Conservation (phyloP, 2,113 vertebrate species). For the Syrrhaptes paradoxus region DNA sequence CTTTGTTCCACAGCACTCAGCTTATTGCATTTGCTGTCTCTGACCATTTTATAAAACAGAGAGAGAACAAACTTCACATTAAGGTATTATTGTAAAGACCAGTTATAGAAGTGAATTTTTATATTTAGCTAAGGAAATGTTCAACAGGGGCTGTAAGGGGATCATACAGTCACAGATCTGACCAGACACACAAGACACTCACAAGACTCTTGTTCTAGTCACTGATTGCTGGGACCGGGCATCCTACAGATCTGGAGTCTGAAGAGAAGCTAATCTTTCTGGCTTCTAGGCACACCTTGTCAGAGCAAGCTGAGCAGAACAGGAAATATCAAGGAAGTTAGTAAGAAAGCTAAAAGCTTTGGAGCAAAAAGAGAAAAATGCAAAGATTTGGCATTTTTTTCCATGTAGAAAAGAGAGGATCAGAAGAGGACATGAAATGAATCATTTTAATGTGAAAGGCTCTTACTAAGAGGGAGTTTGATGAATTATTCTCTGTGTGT, state of each 20-base stretch:
- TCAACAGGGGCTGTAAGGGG: background rate
- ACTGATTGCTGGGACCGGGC: no score
- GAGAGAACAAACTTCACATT: background rate
- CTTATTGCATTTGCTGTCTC: background rate
- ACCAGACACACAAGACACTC: background rate
- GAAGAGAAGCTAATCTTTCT: background rate
- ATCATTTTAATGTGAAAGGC: background rate
- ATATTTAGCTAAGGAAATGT: background rate
- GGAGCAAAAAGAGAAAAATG: background rate
- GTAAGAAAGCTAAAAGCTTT: background rate
- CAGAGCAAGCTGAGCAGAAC: background rate
- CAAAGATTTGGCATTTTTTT: background rate
- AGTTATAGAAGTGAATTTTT: background rate
- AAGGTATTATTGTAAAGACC: background rate
- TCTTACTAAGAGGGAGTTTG: background rate
- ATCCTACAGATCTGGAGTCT: background rate
- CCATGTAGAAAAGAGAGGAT: background rate
- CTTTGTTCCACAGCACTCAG: background rate
- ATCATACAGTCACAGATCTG: background rate
- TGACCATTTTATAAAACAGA: background rate
- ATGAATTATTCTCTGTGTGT: conserved; percentile 30
- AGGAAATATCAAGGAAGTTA: background rate
- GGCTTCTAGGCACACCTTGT: background rate
- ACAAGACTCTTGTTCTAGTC: background rate
- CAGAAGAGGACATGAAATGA: background rate